phyloP scores from a whole-genome alignment of 1,140 invertebrate species.

The Drosophila tsacasi region DNA sequence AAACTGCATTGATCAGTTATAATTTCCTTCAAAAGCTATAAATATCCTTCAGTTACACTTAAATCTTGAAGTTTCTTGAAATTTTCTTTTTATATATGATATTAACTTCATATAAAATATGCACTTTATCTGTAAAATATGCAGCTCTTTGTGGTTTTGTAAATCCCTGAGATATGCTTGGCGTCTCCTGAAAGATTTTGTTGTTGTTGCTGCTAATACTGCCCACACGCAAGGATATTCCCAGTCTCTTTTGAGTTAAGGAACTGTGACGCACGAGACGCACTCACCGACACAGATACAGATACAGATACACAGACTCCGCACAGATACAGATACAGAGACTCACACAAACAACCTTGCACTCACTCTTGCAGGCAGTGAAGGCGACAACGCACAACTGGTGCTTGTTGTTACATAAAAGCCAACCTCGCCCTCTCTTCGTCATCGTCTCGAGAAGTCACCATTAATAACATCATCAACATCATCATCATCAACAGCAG shows the following conservation, averaged over 20 bases:
- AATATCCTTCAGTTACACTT: not conserved
- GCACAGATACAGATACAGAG: slow-evolving; percentile 11
- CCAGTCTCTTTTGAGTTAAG: slow-evolving; percentile 1
- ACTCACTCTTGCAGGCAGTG: slow-evolving; percentile 61
- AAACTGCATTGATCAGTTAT: not conserved
- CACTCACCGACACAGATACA: slow-evolving; percentile 4
- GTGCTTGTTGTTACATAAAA: slow-evolving; percentile 72
- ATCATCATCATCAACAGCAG: slow-evolving; percentile 26
- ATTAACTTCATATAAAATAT: not conserved
- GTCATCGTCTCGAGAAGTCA: slow-evolving; percentile 43
- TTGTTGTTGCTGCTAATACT: slow-evolving; percentile 43
- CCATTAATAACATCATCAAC: slow-evolving; percentile 45
- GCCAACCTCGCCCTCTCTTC: slow-evolving; percentile 55
- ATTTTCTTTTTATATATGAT: not conserved
- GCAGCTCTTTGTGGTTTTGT: not conserved
- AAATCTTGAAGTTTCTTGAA: not conserved
- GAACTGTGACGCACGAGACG: slow-evolving; percentile 53
- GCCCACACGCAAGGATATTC: slow-evolving; percentile 51
- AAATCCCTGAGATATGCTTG: not conserved
- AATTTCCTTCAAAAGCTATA: not conserved
- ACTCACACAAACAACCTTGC: slow-evolving; percentile 21
- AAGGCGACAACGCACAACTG: slow-evolving; percentile 72
- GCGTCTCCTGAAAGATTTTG: not conserved
- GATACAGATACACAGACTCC: slow-evolving; percentile 8
- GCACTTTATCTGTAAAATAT: not conserved